Evolutionary conservation across 2,113 vertebrate genomes (phyloP).

Genomic region (Anseranas semipalmata): DNA sequence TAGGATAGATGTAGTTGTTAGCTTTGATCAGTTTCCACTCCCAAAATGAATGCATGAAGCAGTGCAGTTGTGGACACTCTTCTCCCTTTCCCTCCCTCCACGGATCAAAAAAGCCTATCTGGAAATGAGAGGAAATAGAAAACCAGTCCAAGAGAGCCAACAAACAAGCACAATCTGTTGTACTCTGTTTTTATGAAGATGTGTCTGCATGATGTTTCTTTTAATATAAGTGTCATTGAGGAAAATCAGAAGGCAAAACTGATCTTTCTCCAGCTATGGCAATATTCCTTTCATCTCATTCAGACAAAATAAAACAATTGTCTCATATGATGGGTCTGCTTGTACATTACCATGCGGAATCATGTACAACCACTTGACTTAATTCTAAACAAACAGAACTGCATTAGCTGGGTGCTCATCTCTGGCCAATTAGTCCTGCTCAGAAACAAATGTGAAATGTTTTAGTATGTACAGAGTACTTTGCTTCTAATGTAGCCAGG

Average conservation of each 20-base stretch:
- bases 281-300: neutral
- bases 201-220: neutral
- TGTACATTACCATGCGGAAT: neutral
- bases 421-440: neutral
- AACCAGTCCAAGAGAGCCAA: neutral
- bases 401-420: neutral
- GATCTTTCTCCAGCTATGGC: neutral
- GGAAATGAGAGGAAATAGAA: conserved; percentile 2
- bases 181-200: neutral
- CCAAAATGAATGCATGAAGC: neutral
- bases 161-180: neutral
- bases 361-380: neutral
- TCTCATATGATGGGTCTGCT: fast-evolving
- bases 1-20: neutral
- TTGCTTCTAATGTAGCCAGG: neutral
- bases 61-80: neutral
- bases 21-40: neutral
- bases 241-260: neutral
- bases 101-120: neutral
- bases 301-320: neutral
- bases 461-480: neutral
- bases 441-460: neutral
- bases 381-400: neutral
- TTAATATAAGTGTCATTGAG: neutral
- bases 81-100: neutral